Percentiles rank a stretch among this genome's conserved stretches.
phyloP scores from a whole-genome alignment of 2,797 vertebrate genomes.

The Molossus alvarezi region DNA sequence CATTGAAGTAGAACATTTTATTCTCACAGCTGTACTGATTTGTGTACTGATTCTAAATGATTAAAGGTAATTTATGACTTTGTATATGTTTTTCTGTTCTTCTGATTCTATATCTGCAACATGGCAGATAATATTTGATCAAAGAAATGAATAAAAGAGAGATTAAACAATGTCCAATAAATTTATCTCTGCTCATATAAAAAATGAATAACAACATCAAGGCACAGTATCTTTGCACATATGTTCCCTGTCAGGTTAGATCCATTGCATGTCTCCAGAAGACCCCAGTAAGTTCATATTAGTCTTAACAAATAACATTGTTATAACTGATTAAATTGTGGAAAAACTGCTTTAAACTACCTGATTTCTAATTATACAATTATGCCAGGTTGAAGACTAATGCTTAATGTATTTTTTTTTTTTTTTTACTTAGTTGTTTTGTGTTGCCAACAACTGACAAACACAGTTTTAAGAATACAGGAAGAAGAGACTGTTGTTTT shows the following conservation, averaged over 20 bases:
- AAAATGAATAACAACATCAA: not conserved
- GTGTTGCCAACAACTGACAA: not conserved
- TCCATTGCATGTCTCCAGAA: not conserved
- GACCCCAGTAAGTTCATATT: not conserved
- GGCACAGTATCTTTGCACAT: not conserved
- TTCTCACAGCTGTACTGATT: not conserved
- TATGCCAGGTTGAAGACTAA: not conserved
- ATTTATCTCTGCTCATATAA: not conserved
- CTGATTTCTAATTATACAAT: not conserved
- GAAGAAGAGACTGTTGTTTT: not conserved
- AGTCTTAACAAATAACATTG: not conserved
- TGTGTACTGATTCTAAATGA: conserved; percentile 1
- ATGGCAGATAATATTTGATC: not conserved
- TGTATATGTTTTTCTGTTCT: conserved; percentile 20
- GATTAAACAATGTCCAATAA: not conserved
- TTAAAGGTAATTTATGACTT: not conserved
- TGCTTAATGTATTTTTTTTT: not conserved
- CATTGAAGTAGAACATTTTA: not conserved
- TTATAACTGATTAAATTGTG: not conserved
- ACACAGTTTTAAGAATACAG: not conserved
- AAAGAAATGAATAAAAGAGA: not conserved
- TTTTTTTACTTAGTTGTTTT: not conserved
- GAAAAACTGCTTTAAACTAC: not conserved
- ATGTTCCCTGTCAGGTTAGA: not conserved
- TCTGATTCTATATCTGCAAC: not conserved